A percentile compares a stretch with the other conserved stretches of the same genome.
Conservation (phyloP, 2,888 invertebrate species). For the Drosophila atroscutellata region DNA sequence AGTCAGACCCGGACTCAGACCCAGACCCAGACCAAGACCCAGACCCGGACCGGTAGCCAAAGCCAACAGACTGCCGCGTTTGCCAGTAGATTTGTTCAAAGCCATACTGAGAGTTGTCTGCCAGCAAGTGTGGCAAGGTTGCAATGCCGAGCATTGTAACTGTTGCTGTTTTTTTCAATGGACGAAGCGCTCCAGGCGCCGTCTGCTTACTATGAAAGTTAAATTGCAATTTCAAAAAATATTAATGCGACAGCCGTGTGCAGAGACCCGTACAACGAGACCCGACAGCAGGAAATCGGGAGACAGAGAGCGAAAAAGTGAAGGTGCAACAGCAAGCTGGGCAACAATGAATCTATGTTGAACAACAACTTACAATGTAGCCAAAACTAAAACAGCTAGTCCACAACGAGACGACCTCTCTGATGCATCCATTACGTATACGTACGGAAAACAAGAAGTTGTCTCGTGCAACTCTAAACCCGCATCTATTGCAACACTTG, state of each 20-base stretch:
- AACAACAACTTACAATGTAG: constrained; percentile 2
- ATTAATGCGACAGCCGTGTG: constrained; percentile 66
- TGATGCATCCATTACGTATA: not conserved
- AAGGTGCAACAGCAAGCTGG: constrained; percentile 33
- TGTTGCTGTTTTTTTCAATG: constrained; percentile 8
- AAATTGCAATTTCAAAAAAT: constrained; percentile 67
- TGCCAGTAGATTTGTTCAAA: constrained; percentile 61
- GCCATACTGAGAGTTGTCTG: constrained; percentile 18
- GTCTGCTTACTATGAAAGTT: constrained; percentile 66
- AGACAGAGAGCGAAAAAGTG: not conserved
- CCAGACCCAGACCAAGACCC: too few relatives aligned
- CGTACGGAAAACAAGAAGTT: not conserved
- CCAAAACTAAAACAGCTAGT: not conserved
- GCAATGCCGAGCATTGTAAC: constrained; percentile 1
- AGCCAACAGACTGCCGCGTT: constrained; percentile 32
- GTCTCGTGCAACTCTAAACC: not conserved
- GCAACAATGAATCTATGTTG: constrained; percentile 8
- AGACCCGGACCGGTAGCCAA: not conserved
- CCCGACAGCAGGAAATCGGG: not conserved
- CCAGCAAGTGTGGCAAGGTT: constrained; percentile 13
- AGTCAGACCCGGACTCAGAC: constrained; percentile 2
- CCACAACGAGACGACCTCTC: not conserved
- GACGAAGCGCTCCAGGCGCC: constrained; percentile 31
- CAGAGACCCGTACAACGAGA: constrained; percentile 5
- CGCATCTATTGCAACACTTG: too few relatives aligned